Base-by-base conservation (phyloP, 2,113 vertebrate genomes). In the Sclerurus mexicanus region DNA sequence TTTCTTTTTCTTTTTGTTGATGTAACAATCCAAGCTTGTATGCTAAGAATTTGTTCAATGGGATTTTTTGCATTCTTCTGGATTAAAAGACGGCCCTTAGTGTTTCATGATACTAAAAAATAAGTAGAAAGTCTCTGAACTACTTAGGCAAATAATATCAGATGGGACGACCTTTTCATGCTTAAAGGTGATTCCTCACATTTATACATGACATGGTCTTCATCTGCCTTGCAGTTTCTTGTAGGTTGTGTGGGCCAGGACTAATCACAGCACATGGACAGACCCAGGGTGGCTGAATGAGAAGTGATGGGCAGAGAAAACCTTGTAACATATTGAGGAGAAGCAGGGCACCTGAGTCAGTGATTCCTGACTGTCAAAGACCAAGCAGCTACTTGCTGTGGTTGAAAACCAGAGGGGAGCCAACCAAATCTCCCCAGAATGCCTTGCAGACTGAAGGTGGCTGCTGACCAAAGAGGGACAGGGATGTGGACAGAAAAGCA, bases 291-390 rank as follows among this genome's bases (percentile, higher is more conserved):
- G 7, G 9, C 10, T 22, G 40, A 63, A 58, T 49, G 28, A 40
- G 20, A 28, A 62, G 16, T 8, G 14, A 24, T 18, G 10, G 42
- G 27, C 12, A 63, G 28, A 74, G 49, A 10, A 68, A 53, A 2
- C 2, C 28, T 35, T 1, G 0, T 50, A 68, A 49, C 4, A 5
- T 15, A 28, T 16, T 52, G 42, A 80, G 10, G 30, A 9, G 10
- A 80, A 46, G 21, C 0, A 1, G 12, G 14, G 9, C 14, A 69
- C 33, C 18, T 2, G 25, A 40, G 4, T 15, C 2, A 3, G 25
- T 35, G 56, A 69, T 15, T 24, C 2, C 40, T 68, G 35, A 14
- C 33, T 13, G 8, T 50, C 47, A 69, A 18, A 85, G 62, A 24
- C 18, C 0, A 0, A 62, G 39, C 9, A 75, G n/a, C 9, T 42